Base-by-base conservation (phyloP, 2,888 invertebrate genomes). In the Andricus quercusramuli region DNA sequence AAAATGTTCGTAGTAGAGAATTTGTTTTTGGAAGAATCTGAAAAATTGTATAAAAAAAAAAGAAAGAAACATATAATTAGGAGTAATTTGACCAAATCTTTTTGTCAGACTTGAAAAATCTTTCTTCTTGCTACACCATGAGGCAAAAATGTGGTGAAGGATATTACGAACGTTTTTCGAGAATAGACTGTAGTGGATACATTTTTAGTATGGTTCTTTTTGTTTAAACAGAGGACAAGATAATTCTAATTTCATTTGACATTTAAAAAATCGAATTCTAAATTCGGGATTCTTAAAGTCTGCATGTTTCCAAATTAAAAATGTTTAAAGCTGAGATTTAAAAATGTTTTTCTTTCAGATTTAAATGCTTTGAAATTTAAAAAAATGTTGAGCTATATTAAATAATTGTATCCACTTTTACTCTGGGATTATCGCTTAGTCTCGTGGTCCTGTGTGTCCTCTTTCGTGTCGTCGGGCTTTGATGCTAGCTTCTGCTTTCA, bases 381-480 rank as follows among this genome's bases (percentile, higher is more conserved):
- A 17, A 47, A 47, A 47, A 6, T 47, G 5, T 47, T 47, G 47
- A 6, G 6, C 47, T 47, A 17, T 47, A 47, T 22, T 64, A 29
- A 29, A 64, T 29, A 64, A 29, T 29, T 64, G 64, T 29, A 64
- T 29, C 29, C 64, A 66, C n/a, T 41, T 44, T n/a, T 13, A 67
- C 41, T 67, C 41, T 74, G 79, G 84, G 84, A 78, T 83, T 85
- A 77, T 44, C 56, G 86, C 84, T 86, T 86, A 83, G 79, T 80
- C 62, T 77, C 25, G 64, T 82, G 78, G 74, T 77, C 65, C 78
- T 84, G 83, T 82, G 81, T 84, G 83, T 85, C 79, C 82, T 84
- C 82, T 84, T 79, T 84, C 83, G 83, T 85, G 82, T 84, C 81
- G 82, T 83, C 80, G 82, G 83, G 84, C 85, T 86, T 86, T 81